Evolutionary conservation across 2,888 invertebrate species (phyloP).

Genomic region (Drosophila nigritarsus): DNA sequence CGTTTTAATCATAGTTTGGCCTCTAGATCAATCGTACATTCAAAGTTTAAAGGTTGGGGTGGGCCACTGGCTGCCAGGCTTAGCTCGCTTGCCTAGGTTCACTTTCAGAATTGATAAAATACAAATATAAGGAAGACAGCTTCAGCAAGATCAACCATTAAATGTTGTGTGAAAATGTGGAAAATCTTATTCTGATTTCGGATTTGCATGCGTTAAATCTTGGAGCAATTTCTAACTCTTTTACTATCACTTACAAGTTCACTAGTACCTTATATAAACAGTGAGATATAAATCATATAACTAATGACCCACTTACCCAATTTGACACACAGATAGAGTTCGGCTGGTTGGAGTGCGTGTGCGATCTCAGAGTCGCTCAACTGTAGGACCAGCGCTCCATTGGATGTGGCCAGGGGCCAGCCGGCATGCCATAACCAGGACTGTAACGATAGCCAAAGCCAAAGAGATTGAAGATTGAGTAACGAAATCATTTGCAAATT

Average conservation of each 20-base stretch:
- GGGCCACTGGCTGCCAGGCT: neutral
- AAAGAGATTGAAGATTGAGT: slow-evolving; percentile 70
- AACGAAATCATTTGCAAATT: slow-evolving; percentile 80
- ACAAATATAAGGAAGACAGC: neutral
- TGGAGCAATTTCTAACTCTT: neutral
- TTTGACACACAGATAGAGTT: slow-evolving; percentile 88
- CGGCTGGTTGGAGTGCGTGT: slow-evolving; percentile 87
- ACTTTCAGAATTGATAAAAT: neutral
- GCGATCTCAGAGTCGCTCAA: slow-evolving; percentile 87
- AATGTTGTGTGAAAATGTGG: neutral
- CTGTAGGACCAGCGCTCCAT: slow-evolving; percentile 88
- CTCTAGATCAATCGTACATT: no score
- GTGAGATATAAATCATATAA: neutral
- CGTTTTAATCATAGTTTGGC: no score
- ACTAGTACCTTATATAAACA: neutral
- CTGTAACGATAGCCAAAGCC: slow-evolving; percentile 84
- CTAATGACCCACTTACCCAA: slow-evolving; percentile 78
- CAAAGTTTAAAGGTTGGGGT: no score
- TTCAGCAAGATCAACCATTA: neutral
- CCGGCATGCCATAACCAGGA: slow-evolving; percentile 87
- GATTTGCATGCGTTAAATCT: neutral
- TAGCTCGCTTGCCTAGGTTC: neutral
- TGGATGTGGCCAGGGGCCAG: slow-evolving; percentile 89
- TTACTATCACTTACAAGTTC: neutral
- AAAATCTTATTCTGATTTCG: neutral